Percentiles rank a stretch among this genome's conserved stretches.
phyloP scores from a whole-genome alignment of 1,140 invertebrate species.

The Zaprionus inermis region DNA sequence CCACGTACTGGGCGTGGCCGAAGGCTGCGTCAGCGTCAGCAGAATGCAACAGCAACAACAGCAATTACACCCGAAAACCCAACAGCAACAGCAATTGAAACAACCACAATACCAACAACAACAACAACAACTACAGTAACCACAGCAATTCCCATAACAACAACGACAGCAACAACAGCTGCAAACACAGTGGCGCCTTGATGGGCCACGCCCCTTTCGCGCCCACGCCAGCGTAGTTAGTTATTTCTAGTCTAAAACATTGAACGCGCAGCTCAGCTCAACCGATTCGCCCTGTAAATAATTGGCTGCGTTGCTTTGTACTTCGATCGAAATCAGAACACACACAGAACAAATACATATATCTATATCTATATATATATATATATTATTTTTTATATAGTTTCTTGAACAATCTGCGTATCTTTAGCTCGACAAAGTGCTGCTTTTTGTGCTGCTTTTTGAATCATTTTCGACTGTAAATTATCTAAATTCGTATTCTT shows the following conservation, averaged over 20 bases:
- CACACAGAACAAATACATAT: constrained; percentile 19
- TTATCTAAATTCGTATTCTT: constrained; percentile 71
- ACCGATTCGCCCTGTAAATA: constrained; percentile 64
- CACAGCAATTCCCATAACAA: constrained; percentile 25
- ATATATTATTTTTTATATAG: constrained; percentile 16
- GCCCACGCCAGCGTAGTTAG: constrained; percentile 52
- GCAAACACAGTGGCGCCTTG: constrained; percentile 9
- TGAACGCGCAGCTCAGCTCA: constrained; percentile 34
- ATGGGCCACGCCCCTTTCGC: constrained; percentile 1
- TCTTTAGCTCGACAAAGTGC: background rate
- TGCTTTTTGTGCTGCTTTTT: constrained; percentile 43
- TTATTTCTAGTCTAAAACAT: constrained; percentile 76
- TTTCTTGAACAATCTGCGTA: background rate
- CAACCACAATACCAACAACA: constrained; percentile 28
- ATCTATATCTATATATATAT: constrained; percentile 1
- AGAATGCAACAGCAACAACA: constrained; percentile 35
- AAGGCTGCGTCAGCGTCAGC: constrained; percentile 38
- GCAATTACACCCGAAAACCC: constrained; percentile 11
- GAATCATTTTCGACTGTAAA: constrained; percentile 33
- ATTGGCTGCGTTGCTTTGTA: constrained; percentile 74
- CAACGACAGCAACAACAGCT: constrained; percentile 22
- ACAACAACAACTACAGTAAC: constrained; percentile 18
- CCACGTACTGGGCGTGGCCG: constrained; percentile 60
- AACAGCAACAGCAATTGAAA: constrained; percentile 25
- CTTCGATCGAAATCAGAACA: constrained; percentile 15